These are phyloP conservation scores for Anser cygnoides DNA, from an alignment of 2,113 vertebrate genomes.

Conservation along the genomic window DNA sequence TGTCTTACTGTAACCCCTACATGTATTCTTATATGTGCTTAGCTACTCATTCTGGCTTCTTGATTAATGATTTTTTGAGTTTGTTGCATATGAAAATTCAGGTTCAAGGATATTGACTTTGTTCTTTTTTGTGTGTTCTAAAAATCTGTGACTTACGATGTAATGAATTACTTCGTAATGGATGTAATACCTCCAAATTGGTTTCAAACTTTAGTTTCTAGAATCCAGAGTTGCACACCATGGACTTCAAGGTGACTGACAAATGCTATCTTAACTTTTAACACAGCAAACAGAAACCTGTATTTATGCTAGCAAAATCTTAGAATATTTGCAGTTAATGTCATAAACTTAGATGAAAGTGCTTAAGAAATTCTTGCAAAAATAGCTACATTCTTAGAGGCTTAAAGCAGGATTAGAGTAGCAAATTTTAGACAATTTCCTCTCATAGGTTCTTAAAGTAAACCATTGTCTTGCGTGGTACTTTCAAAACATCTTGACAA, in stretches of 20 bases:
- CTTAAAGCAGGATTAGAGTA: not conserved
- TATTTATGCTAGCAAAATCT: not conserved
- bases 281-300: too few relatives aligned
- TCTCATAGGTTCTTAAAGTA: not conserved
- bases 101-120: not conserved
- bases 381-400: not conserved
- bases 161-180: not conserved
- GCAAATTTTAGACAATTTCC: not conserved
- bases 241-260: not conserved
- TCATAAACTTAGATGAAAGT: not conserved
- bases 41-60: not conserved
- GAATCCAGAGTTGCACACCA: not conserved
- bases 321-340: not conserved
- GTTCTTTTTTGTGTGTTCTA: not conserved
- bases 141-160: not conserved
- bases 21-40: not conserved
- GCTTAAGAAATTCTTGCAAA: not conserved
- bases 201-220: not conserved
- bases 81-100: not conserved
- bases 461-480: not conserved
- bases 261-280: not conserved
- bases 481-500: not conserved
- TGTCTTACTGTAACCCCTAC: not conserved
- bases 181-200: not conserved
- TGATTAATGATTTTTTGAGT: not conserved